These are phyloP conservation scores for Pogonocichla stellata DNA, from an alignment of 2,113 vertebrate species.

Conservation along the genomic window DNA sequence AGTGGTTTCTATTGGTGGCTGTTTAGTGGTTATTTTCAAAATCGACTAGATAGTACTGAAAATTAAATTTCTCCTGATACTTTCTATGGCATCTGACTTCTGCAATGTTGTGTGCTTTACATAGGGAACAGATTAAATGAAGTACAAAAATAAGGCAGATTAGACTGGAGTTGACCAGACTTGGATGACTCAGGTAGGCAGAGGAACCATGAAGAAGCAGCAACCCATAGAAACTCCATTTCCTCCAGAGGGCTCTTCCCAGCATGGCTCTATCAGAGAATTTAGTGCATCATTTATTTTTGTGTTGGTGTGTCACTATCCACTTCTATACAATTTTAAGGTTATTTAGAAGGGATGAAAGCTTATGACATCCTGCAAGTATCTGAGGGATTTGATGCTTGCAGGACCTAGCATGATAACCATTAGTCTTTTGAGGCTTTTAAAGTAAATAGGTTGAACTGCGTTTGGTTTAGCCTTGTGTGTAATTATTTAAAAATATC, in stretches of 20 bases:
- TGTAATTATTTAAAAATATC: not conserved
- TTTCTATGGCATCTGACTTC: not conserved
- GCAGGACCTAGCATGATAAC: not conserved
- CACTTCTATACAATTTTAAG: not conserved
- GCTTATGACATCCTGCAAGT: not conserved
- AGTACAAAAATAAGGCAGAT: not conserved
- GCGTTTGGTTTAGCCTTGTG: not conserved
- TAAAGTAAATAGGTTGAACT: not conserved
- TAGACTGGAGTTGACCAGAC: not conserved
- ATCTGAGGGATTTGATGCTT: not conserved
- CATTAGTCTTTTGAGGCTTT: constrained; percentile 5
- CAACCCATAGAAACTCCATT: not conserved
- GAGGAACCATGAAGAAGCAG: not conserved
- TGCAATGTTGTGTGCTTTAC: not conserved
- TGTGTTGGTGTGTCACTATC: not conserved
- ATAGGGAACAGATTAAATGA: not conserved
- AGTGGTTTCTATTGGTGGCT: not conserved
- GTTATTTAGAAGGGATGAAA: not conserved
- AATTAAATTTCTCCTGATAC: not conserved
- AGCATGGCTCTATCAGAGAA: not conserved
- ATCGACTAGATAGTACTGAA: not conserved
- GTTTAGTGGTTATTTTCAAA: not conserved
- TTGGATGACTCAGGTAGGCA: not conserved
- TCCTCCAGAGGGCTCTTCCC: not conserved
- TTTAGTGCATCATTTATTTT: not conserved